Base-by-base conservation (phyloP, 2,888 invertebrate species). In the Trachelus troglodyta region DNA sequence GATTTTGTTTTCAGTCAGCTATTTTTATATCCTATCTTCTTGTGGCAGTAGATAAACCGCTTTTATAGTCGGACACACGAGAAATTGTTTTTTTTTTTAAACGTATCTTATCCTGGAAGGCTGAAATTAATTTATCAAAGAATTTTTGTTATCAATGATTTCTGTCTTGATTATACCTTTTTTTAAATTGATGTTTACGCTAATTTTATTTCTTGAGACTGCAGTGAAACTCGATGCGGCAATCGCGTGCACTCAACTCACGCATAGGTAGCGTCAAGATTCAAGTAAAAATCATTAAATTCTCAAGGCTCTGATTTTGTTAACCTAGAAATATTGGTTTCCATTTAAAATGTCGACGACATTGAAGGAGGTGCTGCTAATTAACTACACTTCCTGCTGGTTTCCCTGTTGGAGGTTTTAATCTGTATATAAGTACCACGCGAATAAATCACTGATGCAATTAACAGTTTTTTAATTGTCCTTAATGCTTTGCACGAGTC, bases 131-230 rank as follows among this genome's bases (percentile, higher is more conserved):
- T 23, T 56, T 56, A 56, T 56, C 9, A 23, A 6, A 56, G 9
- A 56, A 56, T 23, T 56, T 56, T 56, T 9, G 2, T 23, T 23
- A 9, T 9, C 0, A 15, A 40, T 40, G 6, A 23, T 56, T 23
- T 56, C 40, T 9, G 11, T 74, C 35, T 34, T 74, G 40, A 69
- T 30, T 74, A 15, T 33, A 35, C 37, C 69, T 69, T 79, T 79
- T 68, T 69, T 34, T 69, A 15, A n/a, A 69, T 69, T 33, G 30
- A 34, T 35, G 23, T 76, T n/a, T n/a, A 69, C 12, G 30, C 74
- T 34, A n/a, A 35, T 34, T 37, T 35, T n/a, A n/a, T 75, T 56
- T 56, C 56, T 56, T 23, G 15, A 23, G 56, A 56, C 15, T 23
- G 9, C 56, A 9, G 56, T 56, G 9, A 56, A 56, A 9, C 9